Evolutionary conservation across 2,113 vertebrate genomes (phyloP).

Genomic region (Gadus macrocephalus): DNA sequence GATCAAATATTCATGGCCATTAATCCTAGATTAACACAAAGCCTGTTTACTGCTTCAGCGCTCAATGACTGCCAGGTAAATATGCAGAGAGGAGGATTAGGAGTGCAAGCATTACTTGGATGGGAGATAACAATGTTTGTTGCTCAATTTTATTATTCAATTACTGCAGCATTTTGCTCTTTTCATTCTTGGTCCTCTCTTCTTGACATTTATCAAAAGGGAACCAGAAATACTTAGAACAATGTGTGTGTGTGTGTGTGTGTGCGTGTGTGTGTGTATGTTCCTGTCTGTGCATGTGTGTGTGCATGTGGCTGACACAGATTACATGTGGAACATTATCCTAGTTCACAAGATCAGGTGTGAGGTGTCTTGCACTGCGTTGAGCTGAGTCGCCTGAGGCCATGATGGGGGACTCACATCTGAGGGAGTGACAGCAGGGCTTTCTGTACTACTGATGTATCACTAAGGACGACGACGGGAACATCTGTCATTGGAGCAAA

Average conservation of each 20-base stretch:
- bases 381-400: no score
- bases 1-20: constrained; percentile 61
- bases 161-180: constrained; percentile 37
- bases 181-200: constrained; percentile 19
- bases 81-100: constrained; percentile 27
- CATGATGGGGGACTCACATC: no score
- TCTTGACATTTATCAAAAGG: constrained; percentile 24
- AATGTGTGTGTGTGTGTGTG: background rate
- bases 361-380: no score
- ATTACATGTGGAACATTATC: no score
- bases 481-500: no score
- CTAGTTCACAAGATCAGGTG: no score
- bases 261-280: background rate
- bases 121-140: constrained; percentile 27
- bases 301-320: background rate
- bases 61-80: constrained; percentile 59
- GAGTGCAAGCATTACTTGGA: constrained; percentile 34
- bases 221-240: background rate
- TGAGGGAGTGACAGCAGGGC: no score
- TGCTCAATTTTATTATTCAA: constrained; percentile 48
- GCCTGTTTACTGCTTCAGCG: constrained; percentile 51
- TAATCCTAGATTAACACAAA: constrained; percentile 67
- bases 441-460: no score
- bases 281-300: background rate
- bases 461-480: no score